Evolutionary conservation across 2,888 invertebrate genomes (phyloP), one percentile per base, ranked within the genome.

Genomic region (Chaitophorus viminalis): DNA sequence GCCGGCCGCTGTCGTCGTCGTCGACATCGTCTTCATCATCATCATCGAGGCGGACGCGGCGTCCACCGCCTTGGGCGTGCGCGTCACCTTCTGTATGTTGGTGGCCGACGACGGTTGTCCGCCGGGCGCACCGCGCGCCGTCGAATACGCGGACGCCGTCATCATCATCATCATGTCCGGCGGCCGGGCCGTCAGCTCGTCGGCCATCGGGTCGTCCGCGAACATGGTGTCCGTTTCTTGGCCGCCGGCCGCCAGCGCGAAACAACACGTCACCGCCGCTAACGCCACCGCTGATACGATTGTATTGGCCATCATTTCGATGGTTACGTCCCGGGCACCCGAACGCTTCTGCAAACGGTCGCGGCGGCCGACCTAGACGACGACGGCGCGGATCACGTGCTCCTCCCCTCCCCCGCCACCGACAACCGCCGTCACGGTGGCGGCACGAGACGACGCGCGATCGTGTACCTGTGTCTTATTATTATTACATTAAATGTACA

Each of bases 31-130:
- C 17, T 14, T 5, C 1, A 2, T 11, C 31, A 11, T 39, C 31
- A 60, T 31, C 8, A 31, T 17, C 3, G 78, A 11, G 4, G 46
- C 46, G 76, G 72, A 33, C 33, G 33, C 33, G 72, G 33, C 11
- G 72, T 17, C 33, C 33, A 65, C 18, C 78, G 87, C 87, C 72
- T 87, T 87, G 39, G 79, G 60, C 39, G 87, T 79, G 74, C 87
- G 60, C 60, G 4, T 31, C 74, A 87, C 78, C 29, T 87, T 87
- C 46, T 87, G 87, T 74, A 87, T 87, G 87, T 87, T 87, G 60
- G 86, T 74, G 54, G 6, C 77, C 21, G 52, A 3, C 54, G 78
- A n/a, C n/a, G n/a, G n/a, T n/a, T n/a, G 78, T 29, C 17, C 39
- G 33, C 31, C n/a, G 65, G 70, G 11, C 0, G 36, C 17, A 0